Evolutionary conservation across 2,113 vertebrate genomes (phyloP), one percentile per base, ranked within the genome.

Genomic region (Platichthys stellatus): DNA sequence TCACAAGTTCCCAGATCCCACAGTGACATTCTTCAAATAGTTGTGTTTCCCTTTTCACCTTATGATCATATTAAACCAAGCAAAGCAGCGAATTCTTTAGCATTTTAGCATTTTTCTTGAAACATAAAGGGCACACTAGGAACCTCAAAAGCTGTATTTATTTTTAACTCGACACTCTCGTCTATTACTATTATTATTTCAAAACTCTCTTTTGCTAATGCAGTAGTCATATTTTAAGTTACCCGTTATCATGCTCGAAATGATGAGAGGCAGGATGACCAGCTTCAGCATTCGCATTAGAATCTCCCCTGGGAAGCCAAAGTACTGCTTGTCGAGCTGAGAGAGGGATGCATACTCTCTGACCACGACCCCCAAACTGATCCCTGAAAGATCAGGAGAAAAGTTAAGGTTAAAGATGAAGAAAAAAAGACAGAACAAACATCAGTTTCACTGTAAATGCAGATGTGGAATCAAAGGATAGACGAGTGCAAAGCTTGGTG

Each of bases 211-310:
- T n/a, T 54, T n/a, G 10, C 8, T 21, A 5, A 28, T 28, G 57
- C 12, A 58, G 5, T 14, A 28, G 4, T 15, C 4, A 5, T 3
- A 21, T 26, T 26, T 17, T 4, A 24, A 59, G 21, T 80, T 94
- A 98, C 97, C 97, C 97, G 97, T 96, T 83, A 99, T 97, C 96
- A 99, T 99, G 94, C 98, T 99, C 75, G 98, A 99, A 85, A 98
- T 93, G 90, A 99, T 97, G 87, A 99, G 94, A 0, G 98, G 98
- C 26, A 99, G 92, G 91, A 99, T 97, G 88, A 99, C 92, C 59
- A 99, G 95, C 82, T 99, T 99, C 53, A 99, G 95, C 98, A 99
- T 99, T 75, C 98, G 93, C 98, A 99, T 99, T 35, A 99, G 94
- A 82, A 99, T 81, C 82, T 99, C 98, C 78, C 98, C 98, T 0